These are phyloP conservation scores for Drosophila paulistorum DNA, from an alignment of 1,140 invertebrate genomes.

Conservation along the genomic window DNA sequence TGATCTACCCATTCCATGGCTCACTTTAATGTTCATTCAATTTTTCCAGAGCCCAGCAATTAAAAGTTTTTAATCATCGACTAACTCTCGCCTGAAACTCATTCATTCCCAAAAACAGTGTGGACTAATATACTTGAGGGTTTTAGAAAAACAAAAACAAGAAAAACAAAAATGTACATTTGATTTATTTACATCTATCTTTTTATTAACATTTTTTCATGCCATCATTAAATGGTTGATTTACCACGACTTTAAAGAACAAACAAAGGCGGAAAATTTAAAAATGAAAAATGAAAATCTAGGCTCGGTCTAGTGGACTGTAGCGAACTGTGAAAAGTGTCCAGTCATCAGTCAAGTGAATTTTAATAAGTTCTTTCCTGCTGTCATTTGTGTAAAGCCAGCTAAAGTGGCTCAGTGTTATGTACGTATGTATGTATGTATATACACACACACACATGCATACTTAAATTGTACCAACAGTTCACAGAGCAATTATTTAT, in stretches of 20 bases:
- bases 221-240: slow-evolving; percentile 7
- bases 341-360: neutral
- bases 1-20: neutral
- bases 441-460: too few species aligned
- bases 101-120: neutral
- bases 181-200: neutral
- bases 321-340: neutral
- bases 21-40: neutral
- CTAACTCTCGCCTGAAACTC: neutral
- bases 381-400: neutral
- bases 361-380: neutral
- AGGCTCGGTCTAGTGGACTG: neutral
- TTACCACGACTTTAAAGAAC: slow-evolving; percentile 1
- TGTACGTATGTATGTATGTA: too few species aligned
- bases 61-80: slow-evolving; percentile 22
- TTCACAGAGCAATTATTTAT: too few species aligned
- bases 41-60: slow-evolving; percentile 10
- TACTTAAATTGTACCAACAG: too few species aligned
- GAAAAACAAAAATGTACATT: neutral
- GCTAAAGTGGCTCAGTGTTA: neutral
- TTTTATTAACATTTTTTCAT: neutral
- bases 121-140: neutral
- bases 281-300: slow-evolving; percentile 6
- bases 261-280: neutral
- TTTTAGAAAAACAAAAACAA: neutral